Percentiles rank a stretch among this genome's conserved stretches.
Evolutionary conservation across 2,797 vertebrate genomes (phyloP).

Genomic region (Gorsachius magnificus): DNA sequence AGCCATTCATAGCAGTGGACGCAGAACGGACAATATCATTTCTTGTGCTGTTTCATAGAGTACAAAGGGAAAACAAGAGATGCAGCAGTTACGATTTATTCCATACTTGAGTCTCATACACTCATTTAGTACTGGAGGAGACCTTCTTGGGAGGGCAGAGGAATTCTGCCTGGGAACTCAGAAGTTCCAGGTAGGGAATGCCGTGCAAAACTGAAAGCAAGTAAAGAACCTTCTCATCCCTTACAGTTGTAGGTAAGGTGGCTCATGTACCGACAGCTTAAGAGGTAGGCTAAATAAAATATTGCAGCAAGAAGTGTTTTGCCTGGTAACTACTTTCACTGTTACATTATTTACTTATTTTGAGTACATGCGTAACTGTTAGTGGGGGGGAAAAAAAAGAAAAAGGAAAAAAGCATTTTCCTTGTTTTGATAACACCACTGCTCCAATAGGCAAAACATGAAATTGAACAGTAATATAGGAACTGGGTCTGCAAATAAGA

Average conservation of each 20-base stretch:
- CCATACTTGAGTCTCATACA: background rate
- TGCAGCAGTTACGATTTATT: background rate
- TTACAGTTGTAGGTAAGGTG: background rate
- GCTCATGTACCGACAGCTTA: fast-evolving
- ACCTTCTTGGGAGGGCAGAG: background rate
- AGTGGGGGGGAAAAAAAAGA: no score
- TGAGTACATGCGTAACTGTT: background rate
- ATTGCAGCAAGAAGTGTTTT: background rate
- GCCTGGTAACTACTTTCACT: background rate
- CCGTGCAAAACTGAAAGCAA: background rate
- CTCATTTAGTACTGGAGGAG: background rate
- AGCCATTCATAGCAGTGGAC: background rate
- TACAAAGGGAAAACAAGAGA: background rate
- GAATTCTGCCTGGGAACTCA: background rate
- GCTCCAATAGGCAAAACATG: background rate
- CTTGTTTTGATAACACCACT: background rate
- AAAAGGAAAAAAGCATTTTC: background rate
- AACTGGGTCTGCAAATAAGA: background rate
- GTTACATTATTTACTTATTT: background rate
- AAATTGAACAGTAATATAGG: background rate
- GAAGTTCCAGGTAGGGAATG: background rate
- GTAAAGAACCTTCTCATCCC: background rate
- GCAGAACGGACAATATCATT: background rate
- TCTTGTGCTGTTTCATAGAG: background rate
- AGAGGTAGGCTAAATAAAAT: background rate